phyloP scores from a whole-genome alignment of 2,888 invertebrate genomes.

The Entomobrya proxima region DNA sequence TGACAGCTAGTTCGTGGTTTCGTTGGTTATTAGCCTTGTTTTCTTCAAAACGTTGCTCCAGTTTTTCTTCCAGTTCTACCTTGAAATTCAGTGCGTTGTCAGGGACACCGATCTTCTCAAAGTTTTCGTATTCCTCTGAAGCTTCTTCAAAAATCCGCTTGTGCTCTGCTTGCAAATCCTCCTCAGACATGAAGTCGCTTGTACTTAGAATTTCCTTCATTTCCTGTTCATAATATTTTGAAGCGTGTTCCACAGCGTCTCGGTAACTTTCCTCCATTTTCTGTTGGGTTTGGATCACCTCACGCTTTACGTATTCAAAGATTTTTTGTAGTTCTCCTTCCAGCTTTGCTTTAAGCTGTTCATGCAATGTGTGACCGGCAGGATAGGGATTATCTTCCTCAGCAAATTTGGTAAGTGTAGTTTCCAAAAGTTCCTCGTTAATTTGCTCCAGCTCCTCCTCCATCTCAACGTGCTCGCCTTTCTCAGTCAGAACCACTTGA shows the following conservation, averaged over 20 bases:
- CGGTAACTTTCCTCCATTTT: not conserved
- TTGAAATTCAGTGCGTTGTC: not conserved
- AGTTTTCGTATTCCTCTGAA: not conserved
- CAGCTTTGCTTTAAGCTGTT: not conserved
- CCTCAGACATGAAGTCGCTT: conserved; percentile 17
- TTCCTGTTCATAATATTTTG: not conserved
- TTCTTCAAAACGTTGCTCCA: not conserved
- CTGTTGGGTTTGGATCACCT: not conserved
- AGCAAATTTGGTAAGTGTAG: not conserved
- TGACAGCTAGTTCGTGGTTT: not conserved
- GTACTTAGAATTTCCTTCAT: conserved; percentile 2
- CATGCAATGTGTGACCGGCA: not conserved
- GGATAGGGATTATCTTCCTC: not conserved
- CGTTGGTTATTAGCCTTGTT: not conserved
- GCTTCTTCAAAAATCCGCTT: not conserved
- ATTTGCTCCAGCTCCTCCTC: not conserved
- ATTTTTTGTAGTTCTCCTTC: not conserved
- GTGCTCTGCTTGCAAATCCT: conserved; percentile 22
- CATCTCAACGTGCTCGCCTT: not conserved
- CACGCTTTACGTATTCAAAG: not conserved
- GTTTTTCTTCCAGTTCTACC: not conserved
- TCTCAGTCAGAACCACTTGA: not conserved
- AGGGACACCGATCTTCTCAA: conserved; percentile 3
- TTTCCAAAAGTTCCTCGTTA: not conserved
- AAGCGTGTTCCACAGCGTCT: not conserved